Evolutionary conservation across 2,888 invertebrate genomes (phyloP).

Genomic region (Brachyopa scutellaris): DNA sequence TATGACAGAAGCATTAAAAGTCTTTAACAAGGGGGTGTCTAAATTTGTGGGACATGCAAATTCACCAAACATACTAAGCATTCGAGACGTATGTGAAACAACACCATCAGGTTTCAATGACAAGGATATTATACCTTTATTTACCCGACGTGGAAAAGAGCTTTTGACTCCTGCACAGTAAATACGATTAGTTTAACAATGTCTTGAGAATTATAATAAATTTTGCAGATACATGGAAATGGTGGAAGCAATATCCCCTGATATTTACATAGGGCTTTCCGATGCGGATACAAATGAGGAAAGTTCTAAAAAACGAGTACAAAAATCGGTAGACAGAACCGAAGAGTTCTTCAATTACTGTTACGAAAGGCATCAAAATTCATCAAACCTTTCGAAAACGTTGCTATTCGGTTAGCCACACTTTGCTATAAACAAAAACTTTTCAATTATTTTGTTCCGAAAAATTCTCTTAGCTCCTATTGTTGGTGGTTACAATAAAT

Average conservation of each 20-base stretch:
- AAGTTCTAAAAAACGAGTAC: conserved; percentile 87
- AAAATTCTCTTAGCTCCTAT: conserved; percentile 77
- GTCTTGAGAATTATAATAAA: neutral
- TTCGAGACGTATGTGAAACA: conserved; percentile 85
- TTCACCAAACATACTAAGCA: conserved; percentile 81
- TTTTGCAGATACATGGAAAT: conserved; percentile 88
- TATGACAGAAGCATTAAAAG: conserved; percentile 85
- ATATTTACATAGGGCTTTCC: conserved; percentile 90
- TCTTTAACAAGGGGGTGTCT: conserved; percentile 86
- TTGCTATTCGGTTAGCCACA: conserved; percentile 82
- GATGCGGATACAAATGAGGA: conserved; percentile 84
- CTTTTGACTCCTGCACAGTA: conserved; percentile 85
- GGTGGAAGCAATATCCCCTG: conserved; percentile 90
- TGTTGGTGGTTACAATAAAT: conserved; percentile 87
- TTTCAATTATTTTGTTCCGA: neutral
- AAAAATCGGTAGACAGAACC: conserved; percentile 88
- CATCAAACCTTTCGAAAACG: conserved; percentile 82
- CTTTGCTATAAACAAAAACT: too few relatives aligned
- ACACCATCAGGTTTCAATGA: conserved; percentile 89
- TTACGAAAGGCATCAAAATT: conserved; percentile 85
- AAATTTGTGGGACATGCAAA: conserved; percentile 87
- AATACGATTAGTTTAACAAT: conserved; percentile 19
- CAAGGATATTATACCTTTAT: conserved; percentile 87
- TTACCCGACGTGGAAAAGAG: conserved; percentile 90
- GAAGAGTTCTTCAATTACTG: conserved; percentile 87